These are phyloP conservation scores for Parochlus steinenii DNA, from an alignment of 2,888 invertebrate genomes.

Conservation along the genomic window DNA sequence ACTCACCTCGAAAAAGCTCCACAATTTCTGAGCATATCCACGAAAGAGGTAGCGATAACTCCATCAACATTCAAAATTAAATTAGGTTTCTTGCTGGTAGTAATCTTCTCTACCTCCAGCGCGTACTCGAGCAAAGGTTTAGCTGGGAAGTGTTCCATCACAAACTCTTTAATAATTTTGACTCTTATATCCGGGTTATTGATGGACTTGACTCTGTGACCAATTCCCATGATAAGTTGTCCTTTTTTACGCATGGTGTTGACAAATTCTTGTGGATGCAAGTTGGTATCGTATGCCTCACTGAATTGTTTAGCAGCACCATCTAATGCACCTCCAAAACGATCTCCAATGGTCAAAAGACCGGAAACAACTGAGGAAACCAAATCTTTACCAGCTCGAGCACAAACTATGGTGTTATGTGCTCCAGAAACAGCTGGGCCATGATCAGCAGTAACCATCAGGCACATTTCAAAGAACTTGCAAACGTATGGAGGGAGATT, in stretches of 20 bases:
- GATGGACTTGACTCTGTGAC: slow-evolving; percentile 79
- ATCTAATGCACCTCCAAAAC: slow-evolving; percentile 96
- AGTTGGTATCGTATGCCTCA: slow-evolving; percentile 85
- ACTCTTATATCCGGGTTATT: slow-evolving; percentile 99
- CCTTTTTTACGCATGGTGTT: slow-evolving; percentile 95
- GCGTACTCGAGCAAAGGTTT: slow-evolving; percentile 93
- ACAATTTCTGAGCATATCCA: slow-evolving; percentile 86
- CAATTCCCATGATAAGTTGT: slow-evolving; percentile 97
- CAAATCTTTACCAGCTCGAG: slow-evolving; percentile 92
- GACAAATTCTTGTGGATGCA: slow-evolving; percentile 96
- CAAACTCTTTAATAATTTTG: slow-evolving; percentile 91
- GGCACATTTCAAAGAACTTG: slow-evolving; percentile 97
- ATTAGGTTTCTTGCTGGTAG: slow-evolving; percentile 99
- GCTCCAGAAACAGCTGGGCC: slow-evolving; percentile 98
- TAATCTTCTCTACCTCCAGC: slow-evolving; percentile 94
- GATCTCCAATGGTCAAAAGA: slow-evolving; percentile 90
- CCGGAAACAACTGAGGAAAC: slow-evolving; percentile 93
- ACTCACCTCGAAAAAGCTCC: slow-evolving; percentile 80
- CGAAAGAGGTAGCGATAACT: slow-evolving; percentile 92
- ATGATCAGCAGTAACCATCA: slow-evolving; percentile 98
- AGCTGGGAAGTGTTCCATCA: slow-evolving; percentile 81
- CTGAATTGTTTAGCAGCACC: slow-evolving; percentile 96
- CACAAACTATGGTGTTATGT: slow-evolving; percentile 96
- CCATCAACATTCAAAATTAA: slow-evolving; percentile 98
- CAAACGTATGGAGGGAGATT: slow-evolving; percentile 85